These are phyloP conservation scores for Brachystomella parvula DNA, from an alignment of 1,140 invertebrate species.

Conservation along the genomic window DNA sequence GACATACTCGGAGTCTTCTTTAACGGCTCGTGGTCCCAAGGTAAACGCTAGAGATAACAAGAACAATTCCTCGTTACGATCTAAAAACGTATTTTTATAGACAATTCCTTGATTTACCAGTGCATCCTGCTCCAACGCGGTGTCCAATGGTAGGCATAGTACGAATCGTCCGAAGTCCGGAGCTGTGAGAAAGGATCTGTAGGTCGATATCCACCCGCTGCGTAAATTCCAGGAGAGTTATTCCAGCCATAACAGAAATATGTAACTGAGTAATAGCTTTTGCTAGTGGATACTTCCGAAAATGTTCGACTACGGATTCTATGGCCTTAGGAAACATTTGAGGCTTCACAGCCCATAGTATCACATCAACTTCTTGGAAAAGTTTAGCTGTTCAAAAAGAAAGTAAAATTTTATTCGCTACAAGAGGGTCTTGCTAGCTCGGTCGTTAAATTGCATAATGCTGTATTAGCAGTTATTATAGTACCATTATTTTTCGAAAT, in stretches of 20 bases:
- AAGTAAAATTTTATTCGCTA: background rate
- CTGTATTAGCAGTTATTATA: background rate
- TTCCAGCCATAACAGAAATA: conserved; percentile 71
- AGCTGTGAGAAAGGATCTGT: background rate
- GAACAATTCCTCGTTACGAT: conserved; percentile 3
- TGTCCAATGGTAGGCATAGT: conserved; percentile 91
- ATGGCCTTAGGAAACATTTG: conserved; percentile 60
- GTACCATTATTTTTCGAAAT: conserved; percentile 27
- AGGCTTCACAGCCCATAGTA: conserved; percentile 81
- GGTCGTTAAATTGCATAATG: background rate
- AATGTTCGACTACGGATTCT: conserved; percentile 38
- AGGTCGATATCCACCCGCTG: background rate
- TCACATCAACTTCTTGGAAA: conserved; percentile 57
- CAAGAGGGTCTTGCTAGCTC: background rate
- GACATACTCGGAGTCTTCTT: conserved; percentile 54
- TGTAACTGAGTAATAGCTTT: conserved; percentile 52
- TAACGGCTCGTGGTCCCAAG: conserved; percentile 48
- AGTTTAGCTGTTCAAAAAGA: conserved; percentile 45
- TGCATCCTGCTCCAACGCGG: conserved; percentile 68
- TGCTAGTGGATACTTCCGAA: conserved; percentile 34
- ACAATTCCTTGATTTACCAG: conserved; percentile 41
- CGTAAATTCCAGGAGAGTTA: conserved; percentile 50
- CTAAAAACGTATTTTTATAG: background rate
- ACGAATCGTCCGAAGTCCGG: conserved; percentile 40
- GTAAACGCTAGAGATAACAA: conserved; percentile 52